phyloP scores from a whole-genome alignment of 2,113 vertebrate genomes.

The Rhinolophus sinicus region DNA sequence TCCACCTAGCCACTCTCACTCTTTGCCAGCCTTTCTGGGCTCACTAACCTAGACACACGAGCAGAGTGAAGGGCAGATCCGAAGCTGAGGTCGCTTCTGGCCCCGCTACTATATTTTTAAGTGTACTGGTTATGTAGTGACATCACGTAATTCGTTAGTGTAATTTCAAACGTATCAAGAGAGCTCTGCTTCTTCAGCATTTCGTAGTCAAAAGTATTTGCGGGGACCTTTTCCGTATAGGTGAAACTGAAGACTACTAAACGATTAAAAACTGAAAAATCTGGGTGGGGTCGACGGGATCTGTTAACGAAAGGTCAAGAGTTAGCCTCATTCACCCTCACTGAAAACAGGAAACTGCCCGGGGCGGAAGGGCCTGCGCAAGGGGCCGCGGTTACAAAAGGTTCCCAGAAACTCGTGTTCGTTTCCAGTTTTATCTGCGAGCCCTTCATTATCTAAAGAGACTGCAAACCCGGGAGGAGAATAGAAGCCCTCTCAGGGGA shows the following conservation, averaged over 20 bases:
- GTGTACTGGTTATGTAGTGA: neutral
- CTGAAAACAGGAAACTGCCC: neutral
- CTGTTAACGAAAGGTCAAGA: neutral
- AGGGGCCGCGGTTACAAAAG: neutral
- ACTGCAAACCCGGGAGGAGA: neutral
- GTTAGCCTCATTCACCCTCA: neutral
- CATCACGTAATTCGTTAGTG: neutral
- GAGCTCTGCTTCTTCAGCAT: neutral
- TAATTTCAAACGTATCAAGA: neutral
- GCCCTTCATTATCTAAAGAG: constrained; percentile 67
- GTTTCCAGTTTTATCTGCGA: constrained; percentile 29
- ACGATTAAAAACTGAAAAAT: constrained; percentile 27
- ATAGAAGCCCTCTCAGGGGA: neutral
- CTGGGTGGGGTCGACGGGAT: neutral
- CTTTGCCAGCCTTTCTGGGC: neutral
- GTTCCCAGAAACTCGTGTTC: neutral
- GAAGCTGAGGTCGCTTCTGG: neutral
- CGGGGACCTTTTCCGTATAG: neutral
- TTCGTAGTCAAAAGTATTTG: neutral
- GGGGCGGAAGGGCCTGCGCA: too few species aligned
- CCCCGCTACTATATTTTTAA: neutral
- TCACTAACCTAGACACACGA: neutral
- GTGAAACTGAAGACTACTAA: neutral
- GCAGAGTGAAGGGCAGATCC: neutral
- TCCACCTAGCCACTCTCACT: neutral